Evolutionary conservation across 2,113 vertebrate species (phyloP).

Genomic region (Arenaria interpres): DNA sequence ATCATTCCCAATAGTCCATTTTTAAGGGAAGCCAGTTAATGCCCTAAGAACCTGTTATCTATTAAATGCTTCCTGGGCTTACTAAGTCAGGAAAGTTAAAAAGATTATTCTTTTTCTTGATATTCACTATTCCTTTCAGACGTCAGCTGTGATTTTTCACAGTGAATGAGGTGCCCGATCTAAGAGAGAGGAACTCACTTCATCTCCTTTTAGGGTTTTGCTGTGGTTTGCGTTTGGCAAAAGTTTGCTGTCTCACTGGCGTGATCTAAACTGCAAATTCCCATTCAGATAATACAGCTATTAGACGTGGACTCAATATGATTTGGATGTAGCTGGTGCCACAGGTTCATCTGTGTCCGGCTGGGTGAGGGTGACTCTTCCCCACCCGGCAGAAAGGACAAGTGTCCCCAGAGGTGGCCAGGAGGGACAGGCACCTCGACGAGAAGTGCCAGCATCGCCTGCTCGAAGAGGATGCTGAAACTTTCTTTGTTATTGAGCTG

Average conservation of each 20-base stretch:
- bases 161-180: background rate
- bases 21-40: background rate
- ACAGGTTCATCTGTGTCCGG: background rate
- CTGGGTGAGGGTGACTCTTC: background rate
- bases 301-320: rapidly evolving
- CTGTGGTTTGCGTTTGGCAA: background rate
- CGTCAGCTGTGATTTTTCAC: background rate
- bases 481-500: background rate
- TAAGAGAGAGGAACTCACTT: background rate
- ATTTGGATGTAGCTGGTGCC: background rate
- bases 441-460: background rate
- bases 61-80: background rate
- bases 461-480: background rate
- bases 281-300: background rate
- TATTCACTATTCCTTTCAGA: background rate
- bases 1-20: background rate
- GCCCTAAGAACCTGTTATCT: background rate
- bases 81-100: background rate
- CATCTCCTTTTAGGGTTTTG: background rate
- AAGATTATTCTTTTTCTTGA: background rate
- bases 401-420: background rate
- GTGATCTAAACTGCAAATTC: background rate
- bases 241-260: background rate
- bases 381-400: background rate
- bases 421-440: rapidly evolving